Conservation (phyloP, 2,113 vertebrate species). For the Nannobrachium achirus region DNA sequence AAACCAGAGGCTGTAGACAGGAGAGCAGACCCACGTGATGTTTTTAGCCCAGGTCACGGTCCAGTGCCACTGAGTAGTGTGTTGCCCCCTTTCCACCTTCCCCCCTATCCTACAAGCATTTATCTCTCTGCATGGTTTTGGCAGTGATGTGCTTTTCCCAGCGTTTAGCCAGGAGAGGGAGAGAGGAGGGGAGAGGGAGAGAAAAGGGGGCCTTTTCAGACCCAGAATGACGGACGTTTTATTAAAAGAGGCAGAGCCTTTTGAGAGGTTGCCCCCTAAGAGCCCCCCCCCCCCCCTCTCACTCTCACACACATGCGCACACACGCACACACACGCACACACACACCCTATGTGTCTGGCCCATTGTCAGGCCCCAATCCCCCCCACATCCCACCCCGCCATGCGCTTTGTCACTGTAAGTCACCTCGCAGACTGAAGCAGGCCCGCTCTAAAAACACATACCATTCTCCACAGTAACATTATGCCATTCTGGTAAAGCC, state of each 20-base stretch:
- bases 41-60: conserved; percentile 70
- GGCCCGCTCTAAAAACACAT: conserved; percentile 56
- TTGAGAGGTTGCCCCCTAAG: conserved; percentile 66
- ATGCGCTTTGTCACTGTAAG: conserved; percentile 82
- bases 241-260: conserved; percentile 83
- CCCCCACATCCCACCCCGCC: conserved; percentile 32
- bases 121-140: conserved; percentile 80
- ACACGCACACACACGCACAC: not conserved
- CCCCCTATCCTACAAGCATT: conserved; percentile 68
- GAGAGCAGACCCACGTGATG: conserved; percentile 59
- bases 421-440: conserved; percentile 75
- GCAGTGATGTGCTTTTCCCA: conserved; percentile 83
- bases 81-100: conserved; percentile 57
- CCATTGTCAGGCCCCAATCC: conserved; percentile 75
- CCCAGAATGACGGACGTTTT: conserved; percentile 79
- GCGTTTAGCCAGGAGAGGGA: conserved; percentile 76
- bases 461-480: conserved; percentile 68
- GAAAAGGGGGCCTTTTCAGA: conserved; percentile 78
- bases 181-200: conserved; percentile 67
- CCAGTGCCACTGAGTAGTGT: conserved; percentile 65
- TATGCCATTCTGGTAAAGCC: conserved; percentile 47
- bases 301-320: not conserved
- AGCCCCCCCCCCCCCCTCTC: conserved; percentile 44
- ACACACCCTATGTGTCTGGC: conserved; percentile 70
- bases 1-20: conserved; percentile 52